These are phyloP conservation scores for Orthosia gothica DNA, from an alignment of 2,888 invertebrate species.

Conservation along the genomic window DNA sequence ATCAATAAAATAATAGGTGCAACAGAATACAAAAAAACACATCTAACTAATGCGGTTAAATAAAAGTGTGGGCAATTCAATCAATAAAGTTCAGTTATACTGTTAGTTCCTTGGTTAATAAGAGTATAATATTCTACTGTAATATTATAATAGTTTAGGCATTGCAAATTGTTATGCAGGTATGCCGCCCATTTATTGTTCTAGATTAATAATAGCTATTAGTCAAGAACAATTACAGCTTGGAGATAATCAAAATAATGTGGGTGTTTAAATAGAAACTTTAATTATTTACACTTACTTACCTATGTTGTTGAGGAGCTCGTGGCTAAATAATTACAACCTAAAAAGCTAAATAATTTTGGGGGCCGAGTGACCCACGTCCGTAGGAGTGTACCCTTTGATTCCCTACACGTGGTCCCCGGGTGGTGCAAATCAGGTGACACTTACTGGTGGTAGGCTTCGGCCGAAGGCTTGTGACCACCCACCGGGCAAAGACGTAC, in stretches of 20 bases:
- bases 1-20: not conserved
- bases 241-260: slow-evolving; percentile 33
- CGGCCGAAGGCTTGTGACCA: too few species aligned
- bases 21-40: not conserved
- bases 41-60: not conserved
- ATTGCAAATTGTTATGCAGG: slow-evolving; percentile 21
- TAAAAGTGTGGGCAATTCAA: not conserved
- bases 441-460: too few species aligned
- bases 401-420: too few species aligned
- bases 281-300: slow-evolving; percentile 1
- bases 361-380: too few species aligned
- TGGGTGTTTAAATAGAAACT: slow-evolving; percentile 18
- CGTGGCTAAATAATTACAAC: too few species aligned
- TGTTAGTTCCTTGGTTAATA: not conserved
- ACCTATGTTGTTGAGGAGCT: too few species aligned
- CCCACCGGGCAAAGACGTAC: too few species aligned
- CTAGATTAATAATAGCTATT: slow-evolving; percentile 42
- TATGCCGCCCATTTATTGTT: slow-evolving; percentile 35
- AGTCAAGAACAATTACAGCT: slow-evolving; percentile 36
- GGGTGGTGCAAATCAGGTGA: too few species aligned
- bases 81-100: not conserved
- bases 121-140: not conserved
- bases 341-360: too few species aligned
- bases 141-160: slow-evolving; percentile 2
- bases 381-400: too few species aligned